A percentile compares a stretch with the other conserved stretches of the same genome.
Conservation (phyloP, 2,888 invertebrate genomes). For the Melanophora roralis region DNA sequence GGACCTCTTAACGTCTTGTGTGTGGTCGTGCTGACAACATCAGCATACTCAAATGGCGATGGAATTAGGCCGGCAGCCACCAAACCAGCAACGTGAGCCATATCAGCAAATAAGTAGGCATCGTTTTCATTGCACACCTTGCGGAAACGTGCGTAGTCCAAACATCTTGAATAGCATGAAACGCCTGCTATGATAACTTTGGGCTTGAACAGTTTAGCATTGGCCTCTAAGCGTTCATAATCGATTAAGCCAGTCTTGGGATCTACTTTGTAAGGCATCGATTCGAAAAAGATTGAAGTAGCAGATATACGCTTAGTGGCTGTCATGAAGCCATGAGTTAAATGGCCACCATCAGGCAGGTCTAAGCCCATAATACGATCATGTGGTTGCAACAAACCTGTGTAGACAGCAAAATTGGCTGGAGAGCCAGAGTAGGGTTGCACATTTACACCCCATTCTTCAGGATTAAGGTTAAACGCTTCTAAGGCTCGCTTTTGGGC, state of each 20-base stretch:
- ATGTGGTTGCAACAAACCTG: constrained; percentile 91
- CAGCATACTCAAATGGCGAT: constrained; percentile 92
- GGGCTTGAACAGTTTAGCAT: constrained; percentile 92
- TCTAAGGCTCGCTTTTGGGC: constrained; percentile 92
- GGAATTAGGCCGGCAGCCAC: constrained; percentile 93
- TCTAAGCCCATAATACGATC: constrained; percentile 98
- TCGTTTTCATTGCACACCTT: constrained; percentile 90
- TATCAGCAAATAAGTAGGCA: constrained; percentile 93
- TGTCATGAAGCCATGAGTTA: constrained; percentile 95
- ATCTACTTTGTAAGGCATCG: constrained; percentile 97
- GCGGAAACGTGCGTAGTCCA: constrained; percentile 94
- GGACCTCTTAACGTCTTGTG: constrained; percentile 95
- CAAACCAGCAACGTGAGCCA: constrained; percentile 96
- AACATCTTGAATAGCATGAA: constrained; percentile 93
- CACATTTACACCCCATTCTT: constrained; percentile 98
- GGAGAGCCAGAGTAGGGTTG: constrained; percentile 97
- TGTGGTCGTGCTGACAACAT: constrained; percentile 96
- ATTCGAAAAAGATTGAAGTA: constrained; percentile 98
- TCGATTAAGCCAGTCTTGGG: constrained; percentile 91
- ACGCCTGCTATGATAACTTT: constrained; percentile 95
- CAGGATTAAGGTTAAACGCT: constrained; percentile 87
- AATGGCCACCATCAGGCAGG: constrained; percentile 97
- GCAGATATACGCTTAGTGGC: constrained; percentile 94
- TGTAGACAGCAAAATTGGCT: constrained; percentile 98
- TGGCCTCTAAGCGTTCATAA: constrained; percentile 90